These are phyloP conservation scores for Drosophila truncata DNA, from an alignment of 1,140 invertebrate species.

Conservation along the genomic window DNA sequence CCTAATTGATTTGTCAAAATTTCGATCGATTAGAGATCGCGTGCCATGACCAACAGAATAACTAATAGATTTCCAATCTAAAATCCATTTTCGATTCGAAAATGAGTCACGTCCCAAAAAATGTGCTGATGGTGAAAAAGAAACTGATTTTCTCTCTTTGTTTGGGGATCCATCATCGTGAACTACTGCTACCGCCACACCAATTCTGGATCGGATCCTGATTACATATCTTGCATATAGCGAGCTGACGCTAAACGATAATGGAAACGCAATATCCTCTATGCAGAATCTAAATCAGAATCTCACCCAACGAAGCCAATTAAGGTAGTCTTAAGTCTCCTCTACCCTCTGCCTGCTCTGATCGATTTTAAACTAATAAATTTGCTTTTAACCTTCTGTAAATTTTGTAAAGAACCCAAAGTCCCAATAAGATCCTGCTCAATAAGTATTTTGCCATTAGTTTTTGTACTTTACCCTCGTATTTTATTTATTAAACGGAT, in stretches of 20 bases:
- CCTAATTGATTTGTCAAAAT: constrained; percentile 20
- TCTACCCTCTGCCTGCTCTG: background rate
- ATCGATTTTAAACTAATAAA: constrained; percentile 8
- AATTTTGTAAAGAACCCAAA: constrained; percentile 30
- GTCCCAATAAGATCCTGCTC: constrained; percentile 13
- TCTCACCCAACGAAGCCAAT: constrained; percentile 52
- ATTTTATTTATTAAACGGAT: constrained; percentile 35
- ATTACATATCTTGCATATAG: constrained; percentile 40
- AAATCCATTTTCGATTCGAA: constrained; percentile 54
- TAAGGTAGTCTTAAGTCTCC: constrained; percentile 33
- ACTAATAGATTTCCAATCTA: constrained; percentile 15
- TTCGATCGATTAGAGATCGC: constrained; percentile 28
- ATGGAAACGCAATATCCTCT: constrained; percentile 67
- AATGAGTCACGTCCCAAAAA: constrained; percentile 20
- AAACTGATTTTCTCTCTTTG: constrained; percentile 55
- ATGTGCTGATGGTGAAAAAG: constrained; percentile 30
- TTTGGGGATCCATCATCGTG: constrained; percentile 15
- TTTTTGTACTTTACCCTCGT: constrained; percentile 4
- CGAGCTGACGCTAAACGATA: constrained; percentile 80
- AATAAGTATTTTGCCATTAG: constrained; percentile 28
- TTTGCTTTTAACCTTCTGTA: constrained; percentile 7
- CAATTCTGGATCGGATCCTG: constrained; percentile 49
- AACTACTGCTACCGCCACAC: constrained; percentile 26
- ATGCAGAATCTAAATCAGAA: constrained; percentile 53
- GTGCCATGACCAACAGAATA: constrained; percentile 31